Evolutionary conservation across 2,888 invertebrate genomes (phyloP).

Genomic region (Euzophera pinguis): DNA sequence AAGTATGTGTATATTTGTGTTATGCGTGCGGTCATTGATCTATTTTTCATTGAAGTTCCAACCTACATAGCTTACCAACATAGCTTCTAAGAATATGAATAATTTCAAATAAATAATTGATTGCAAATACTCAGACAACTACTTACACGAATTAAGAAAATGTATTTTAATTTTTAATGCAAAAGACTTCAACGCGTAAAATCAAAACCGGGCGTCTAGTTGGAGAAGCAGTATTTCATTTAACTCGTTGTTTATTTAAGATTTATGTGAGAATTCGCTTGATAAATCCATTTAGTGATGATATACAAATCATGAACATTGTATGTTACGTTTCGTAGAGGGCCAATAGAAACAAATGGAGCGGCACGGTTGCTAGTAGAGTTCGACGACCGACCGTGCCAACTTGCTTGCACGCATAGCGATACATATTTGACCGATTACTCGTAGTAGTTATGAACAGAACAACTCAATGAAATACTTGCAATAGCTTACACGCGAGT

Average conservation of each 20-base stretch:
- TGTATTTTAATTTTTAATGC: not conserved
- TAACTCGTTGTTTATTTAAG: too few species aligned
- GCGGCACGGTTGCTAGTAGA: conserved; percentile 25
- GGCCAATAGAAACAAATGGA: conserved; percentile 6
- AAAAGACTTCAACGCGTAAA: not conserved
- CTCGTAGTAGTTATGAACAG: conserved; percentile 32
- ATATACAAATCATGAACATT: not conserved
- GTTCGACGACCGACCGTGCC: conserved; percentile 68
- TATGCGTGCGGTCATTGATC: too few species aligned
- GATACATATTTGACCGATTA: conserved; percentile 57
- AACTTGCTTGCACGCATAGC: conserved; percentile 40
- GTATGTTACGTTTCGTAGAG: conserved; percentile 25
- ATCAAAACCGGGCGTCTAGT: not conserved
- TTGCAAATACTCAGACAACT: not conserved
- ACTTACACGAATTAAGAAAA: not conserved
- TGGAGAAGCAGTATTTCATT: too few species aligned
- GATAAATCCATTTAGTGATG: not conserved
- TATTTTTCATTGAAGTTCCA: too few species aligned
- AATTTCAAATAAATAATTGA: too few species aligned
- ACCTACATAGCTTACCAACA: too few species aligned
- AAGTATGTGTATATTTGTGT: too few species aligned
- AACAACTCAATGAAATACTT: conserved; percentile 49
- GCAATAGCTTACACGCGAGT: conserved; percentile 36
- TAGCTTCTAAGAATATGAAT: too few species aligned
- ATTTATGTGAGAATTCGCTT: too few species aligned